Percentiles rank a stretch among this genome's conserved stretches.
These are phyloP conservation scores for Oenanthe oenanthe DNA, from an alignment of 2,113 vertebrate genomes.

Conservation along the genomic window DNA sequence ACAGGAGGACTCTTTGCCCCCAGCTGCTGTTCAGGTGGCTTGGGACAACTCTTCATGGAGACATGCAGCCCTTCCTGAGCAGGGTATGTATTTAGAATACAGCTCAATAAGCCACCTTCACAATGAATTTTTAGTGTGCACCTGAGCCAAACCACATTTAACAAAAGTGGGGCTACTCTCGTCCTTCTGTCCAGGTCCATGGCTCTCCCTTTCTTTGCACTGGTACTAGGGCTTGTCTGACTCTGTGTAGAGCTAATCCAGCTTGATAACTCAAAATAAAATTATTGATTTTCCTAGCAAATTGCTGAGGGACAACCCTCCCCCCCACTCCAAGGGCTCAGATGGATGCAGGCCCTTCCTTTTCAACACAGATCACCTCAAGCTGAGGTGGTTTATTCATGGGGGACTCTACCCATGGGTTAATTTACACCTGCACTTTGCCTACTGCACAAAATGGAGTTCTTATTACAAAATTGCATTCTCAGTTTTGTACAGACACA, in stretches of 20 bases:
- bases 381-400: not conserved
- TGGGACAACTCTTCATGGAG: not conserved
- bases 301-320: not conserved
- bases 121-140: fast-evolving
- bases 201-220: not conserved
- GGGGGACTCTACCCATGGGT: not conserved
- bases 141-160: not conserved
- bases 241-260: not conserved
- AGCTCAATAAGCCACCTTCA: not conserved
- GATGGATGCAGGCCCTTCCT: not conserved
- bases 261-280: not conserved
- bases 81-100: not conserved
- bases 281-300: not conserved
- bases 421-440: not conserved
- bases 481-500: not conserved
- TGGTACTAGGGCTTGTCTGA: not conserved
- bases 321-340: not conserved
- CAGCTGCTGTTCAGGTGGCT: not conserved
- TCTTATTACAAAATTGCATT: not conserved
- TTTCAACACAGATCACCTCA: not conserved
- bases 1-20: not conserved
- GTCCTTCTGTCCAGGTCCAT: not conserved
- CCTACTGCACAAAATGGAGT: not conserved
- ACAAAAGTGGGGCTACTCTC: not conserved
- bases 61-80: not conserved